Conservation (phyloP, 2,113 vertebrate genomes). For the Eulemur rufifrons region DNA sequence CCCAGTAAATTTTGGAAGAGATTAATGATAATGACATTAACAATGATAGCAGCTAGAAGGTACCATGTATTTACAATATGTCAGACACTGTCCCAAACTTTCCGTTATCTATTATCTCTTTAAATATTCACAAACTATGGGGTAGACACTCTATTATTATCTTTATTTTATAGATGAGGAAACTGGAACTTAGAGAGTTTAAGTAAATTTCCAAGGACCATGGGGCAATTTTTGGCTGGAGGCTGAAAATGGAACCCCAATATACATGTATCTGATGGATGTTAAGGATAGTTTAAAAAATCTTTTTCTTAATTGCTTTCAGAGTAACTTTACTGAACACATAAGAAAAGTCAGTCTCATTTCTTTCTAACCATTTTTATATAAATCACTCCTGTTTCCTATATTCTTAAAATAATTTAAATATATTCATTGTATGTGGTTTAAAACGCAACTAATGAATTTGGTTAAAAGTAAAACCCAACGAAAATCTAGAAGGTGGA, state of each 20-base stretch:
- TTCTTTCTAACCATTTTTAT: slow-evolving; percentile 49
- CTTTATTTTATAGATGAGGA: not conserved
- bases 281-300: not conserved
- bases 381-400: slow-evolving; percentile 34
- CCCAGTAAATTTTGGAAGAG: not conserved
- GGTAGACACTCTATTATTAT: not conserved
- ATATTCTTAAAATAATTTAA: slow-evolving; percentile 61
- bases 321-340: slow-evolving; percentile 2
- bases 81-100: not conserved
- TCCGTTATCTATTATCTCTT: not conserved
- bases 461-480: slow-evolving; percentile 20
- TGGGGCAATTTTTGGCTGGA: not conserved
- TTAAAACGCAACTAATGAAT: slow-evolving; percentile 55
- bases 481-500: no score
- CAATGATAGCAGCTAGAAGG: not conserved
- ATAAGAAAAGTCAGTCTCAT: slow-evolving; percentile 36
- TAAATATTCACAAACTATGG: not conserved
- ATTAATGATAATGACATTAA: not conserved
- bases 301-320: slow-evolving; percentile 42
- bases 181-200: not conserved
- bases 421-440: slow-evolving; percentile 43
- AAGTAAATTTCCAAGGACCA: not conserved
- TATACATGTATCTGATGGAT: not conserved
- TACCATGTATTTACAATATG: not conserved
- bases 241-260: not conserved